phyloP scores from a whole-genome alignment of 2,888 invertebrate genomes.

The Dinocampus coccinellae region DNA sequence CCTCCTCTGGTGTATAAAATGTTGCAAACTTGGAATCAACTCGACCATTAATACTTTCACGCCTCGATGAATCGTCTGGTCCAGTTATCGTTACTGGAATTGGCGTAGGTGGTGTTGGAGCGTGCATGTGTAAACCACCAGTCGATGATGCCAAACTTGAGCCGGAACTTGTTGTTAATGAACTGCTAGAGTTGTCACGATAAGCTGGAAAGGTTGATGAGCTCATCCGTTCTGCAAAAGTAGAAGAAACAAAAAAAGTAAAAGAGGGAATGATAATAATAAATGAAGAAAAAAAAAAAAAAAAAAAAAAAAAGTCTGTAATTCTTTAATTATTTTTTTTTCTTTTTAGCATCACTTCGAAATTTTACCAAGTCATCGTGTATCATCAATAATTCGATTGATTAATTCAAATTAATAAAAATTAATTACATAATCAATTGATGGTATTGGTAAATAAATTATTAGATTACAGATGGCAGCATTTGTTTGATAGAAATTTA shows the following conservation, averaged over 20 bases:
- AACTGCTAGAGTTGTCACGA: slow-evolving; percentile 75
- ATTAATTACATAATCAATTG: not conserved
- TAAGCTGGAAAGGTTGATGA: slow-evolving; percentile 67
- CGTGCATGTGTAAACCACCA: slow-evolving; percentile 71
- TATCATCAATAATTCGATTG: not conserved
- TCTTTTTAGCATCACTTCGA: not conserved
- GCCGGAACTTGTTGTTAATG: slow-evolving; percentile 71
- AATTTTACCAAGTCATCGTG: not conserved
- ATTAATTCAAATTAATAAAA: not conserved
- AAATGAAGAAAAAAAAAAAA: not conserved
- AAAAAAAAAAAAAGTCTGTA: not conserved
- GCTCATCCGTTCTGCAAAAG: slow-evolving; percentile 66
- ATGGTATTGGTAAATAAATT: not conserved
- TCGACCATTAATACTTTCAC: slow-evolving; percentile 54
- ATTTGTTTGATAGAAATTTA: slow-evolving; percentile 5
- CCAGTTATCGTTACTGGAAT: slow-evolving; percentile 69
- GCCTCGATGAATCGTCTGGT: slow-evolving; percentile 62
- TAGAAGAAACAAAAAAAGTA: no score
- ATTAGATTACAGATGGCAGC: slow-evolving; percentile 33
- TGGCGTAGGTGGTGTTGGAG: slow-evolving; percentile 71
- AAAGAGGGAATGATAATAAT: slow-evolving; percentile 40
- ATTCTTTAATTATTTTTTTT: no score
- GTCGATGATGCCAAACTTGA: slow-evolving; percentile 62
- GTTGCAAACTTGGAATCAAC: slow-evolving; percentile 52
- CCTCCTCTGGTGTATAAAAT: slow-evolving; percentile 60